A percentile compares a stretch with the other conserved stretches of the same genome.
phyloP scores from a whole-genome alignment of 2,888 invertebrate species.

The Lasiommata megera region DNA sequence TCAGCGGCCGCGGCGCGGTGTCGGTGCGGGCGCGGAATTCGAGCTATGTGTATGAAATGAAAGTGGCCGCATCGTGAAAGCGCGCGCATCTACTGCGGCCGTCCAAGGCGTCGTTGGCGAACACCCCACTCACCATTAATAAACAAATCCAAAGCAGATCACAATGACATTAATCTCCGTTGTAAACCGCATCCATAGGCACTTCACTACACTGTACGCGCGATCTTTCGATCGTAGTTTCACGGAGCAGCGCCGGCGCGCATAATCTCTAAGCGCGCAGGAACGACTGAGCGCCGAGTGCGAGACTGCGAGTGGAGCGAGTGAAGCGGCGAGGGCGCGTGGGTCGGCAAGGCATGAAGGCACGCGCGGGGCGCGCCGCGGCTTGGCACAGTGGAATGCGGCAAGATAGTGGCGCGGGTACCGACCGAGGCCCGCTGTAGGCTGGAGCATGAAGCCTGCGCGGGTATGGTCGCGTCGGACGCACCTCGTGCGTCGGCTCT shows the following conservation, averaged over 20 bases:
- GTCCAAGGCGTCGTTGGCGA: constrained; percentile 49
- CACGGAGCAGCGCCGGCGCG: constrained; percentile 50
- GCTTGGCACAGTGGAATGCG: constrained; percentile 69
- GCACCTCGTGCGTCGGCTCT: not conserved
- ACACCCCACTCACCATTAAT: constrained; percentile 72
- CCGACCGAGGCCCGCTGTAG: constrained; percentile 59
- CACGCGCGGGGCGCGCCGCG: constrained; percentile 76
- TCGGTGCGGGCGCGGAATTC: constrained; percentile 76
- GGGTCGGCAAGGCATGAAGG: constrained; percentile 84
- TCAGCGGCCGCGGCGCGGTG: constrained; percentile 76
- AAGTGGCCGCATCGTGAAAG: constrained; percentile 80
- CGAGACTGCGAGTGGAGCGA: constrained; percentile 58
- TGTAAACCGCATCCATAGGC: constrained; percentile 73
- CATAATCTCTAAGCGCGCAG: constrained; percentile 62
- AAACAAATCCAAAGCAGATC: constrained; percentile 70
- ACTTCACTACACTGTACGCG: constrained; percentile 73
- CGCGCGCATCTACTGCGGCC: constrained; percentile 71
- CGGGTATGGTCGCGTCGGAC: not conserved
- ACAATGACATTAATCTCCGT: constrained; percentile 61
- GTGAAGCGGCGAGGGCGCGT: constrained; percentile 83
- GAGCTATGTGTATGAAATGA: constrained; percentile 81
- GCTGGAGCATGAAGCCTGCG: constrained; percentile 42
- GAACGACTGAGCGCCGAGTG: constrained; percentile 59
- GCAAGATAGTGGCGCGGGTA: constrained; percentile 53
- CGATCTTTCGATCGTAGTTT: constrained; percentile 52